Base-by-base conservation (phyloP, 2,888 invertebrate genomes). In the Tetanocera ferruginea region DNA sequence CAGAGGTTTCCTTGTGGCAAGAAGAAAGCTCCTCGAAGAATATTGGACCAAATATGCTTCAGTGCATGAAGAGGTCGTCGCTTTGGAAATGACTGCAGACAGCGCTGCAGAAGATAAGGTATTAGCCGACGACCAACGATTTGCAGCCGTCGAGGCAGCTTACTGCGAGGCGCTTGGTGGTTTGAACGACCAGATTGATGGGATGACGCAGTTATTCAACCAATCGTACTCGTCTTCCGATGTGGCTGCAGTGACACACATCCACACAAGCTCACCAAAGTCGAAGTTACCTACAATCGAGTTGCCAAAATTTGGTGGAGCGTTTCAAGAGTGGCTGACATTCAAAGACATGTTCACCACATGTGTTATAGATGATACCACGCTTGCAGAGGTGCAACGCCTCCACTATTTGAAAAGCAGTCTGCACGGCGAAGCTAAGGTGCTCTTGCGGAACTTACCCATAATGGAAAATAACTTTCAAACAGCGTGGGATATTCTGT, bases 261-360 rank as follows among this genome's bases (percentile, higher is more conserved):
- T n/a, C n/a, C n/a, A n/a, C n/a, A n/a, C n/a, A n/a, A n/a, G n/a
- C n/a, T n/a, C n/a, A n/a, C n/a, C n/a, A n/a, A 51, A 3, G n/a
- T 51, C 51, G 2, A 51, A 3, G n/a, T 8, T 66, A 31, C 66
- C 66, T 8, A 66, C 5, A 6, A 69, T 69, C 0, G 57, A 37
- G 19, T 9, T 70, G 1, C 78, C 74, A 19, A 74, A 66, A 28
- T 78, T 78, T 52, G 9, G 14, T 4, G 67, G 67, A n/a, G 55
- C 57, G 2, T 74, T 78, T 57, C 55, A 66, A 14, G 71, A 76
- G 64, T 76, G 78, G 57, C 37, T 76, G 25, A 78, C 19, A 17
- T 79, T 79, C 19, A 71, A 71, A 37, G 76, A 80, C 11, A 67
- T 73, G 67, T 73, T 79, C 31, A 67, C 71, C 51, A 72, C 31